Percentiles rank a stretch among this genome's conserved stretches.
Conservation (phyloP, 1,140 invertebrate genomes). For the Listronotus bonariensis region DNA sequence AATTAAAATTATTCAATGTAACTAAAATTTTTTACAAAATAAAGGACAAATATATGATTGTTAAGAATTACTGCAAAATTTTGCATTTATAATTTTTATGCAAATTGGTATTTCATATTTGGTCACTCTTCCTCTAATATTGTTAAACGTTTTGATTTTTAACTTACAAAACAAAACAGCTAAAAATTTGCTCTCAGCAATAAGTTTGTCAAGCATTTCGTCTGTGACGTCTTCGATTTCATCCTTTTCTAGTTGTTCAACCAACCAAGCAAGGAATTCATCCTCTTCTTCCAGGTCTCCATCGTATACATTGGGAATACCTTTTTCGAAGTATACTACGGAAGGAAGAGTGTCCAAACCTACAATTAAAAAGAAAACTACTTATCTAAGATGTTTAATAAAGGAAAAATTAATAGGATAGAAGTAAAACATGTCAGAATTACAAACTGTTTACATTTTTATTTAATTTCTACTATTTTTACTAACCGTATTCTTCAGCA, state of each 20-base stretch:
- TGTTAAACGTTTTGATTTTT: too few relatives aligned
- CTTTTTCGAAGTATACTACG: conserved; percentile 92
- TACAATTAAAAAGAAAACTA: conserved; percentile 5
- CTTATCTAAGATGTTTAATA: background rate
- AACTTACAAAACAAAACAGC: conserved; percentile 91
- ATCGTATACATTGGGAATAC: conserved; percentile 90
- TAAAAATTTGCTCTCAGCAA: conserved; percentile 85
- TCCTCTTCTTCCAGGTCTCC: conserved; percentile 91
- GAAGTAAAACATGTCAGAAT: background rate
- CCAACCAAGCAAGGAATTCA: conserved; percentile 86
- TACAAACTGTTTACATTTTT: too few relatives aligned
- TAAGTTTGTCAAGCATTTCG: conserved; percentile 88
- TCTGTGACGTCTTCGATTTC: conserved; percentile 95
- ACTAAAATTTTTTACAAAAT: too few relatives aligned
- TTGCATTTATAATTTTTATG: too few relatives aligned
- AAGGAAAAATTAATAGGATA: background rate
- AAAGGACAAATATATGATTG: too few relatives aligned
- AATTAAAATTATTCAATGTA: too few relatives aligned
- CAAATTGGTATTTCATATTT: too few relatives aligned
- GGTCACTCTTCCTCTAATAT: too few relatives aligned
- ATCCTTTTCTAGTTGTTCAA: conserved; percentile 85
- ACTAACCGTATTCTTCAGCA: conserved; percentile 72
- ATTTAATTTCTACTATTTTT: too few relatives aligned
- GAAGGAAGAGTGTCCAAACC: conserved; percentile 79
- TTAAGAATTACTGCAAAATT: too few relatives aligned